phyloP scores from a whole-genome alignment of 2,888 invertebrate species.

The Caenorhabditis panamensis region DNA sequence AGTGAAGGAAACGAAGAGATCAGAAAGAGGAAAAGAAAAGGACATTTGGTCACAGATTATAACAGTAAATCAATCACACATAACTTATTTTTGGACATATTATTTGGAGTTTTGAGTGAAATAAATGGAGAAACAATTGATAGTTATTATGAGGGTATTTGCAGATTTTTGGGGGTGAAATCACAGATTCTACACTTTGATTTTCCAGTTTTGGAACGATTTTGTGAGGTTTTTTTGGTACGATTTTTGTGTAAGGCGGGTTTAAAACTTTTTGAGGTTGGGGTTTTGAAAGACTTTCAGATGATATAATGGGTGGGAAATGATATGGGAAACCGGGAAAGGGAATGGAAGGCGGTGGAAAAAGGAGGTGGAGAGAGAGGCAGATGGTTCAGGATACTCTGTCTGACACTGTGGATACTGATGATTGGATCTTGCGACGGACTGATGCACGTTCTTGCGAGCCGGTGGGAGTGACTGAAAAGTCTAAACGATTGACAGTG shows the following conservation, averaged over 20 bases:
- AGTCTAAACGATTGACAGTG: not conserved
- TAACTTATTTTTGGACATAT: constrained; percentile 14
- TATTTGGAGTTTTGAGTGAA: not conserved
- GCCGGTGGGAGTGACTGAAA: constrained; percentile 55
- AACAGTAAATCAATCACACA: constrained; percentile 4
- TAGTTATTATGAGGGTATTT: constrained; percentile 21
- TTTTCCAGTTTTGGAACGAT: constrained; percentile 39
- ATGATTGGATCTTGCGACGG: constrained; percentile 53
- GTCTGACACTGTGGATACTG: constrained; percentile 61
- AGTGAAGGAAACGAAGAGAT: constrained; percentile 24
- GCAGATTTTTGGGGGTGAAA: constrained; percentile 17
- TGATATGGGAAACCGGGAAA: not conserved
- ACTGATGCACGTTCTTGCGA: constrained; percentile 54
- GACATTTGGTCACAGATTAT: not conserved
- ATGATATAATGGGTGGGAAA: not conserved
- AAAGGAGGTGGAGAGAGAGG: not conserved
- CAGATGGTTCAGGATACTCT: not conserved
- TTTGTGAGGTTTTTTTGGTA: not conserved
- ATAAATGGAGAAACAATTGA: not conserved
- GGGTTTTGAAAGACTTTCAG: constrained; percentile 10
- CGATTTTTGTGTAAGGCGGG: constrained; percentile 11
- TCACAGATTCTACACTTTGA: constrained; percentile 58
- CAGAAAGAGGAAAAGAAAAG: constrained; percentile 15
- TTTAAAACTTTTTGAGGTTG: constrained; percentile 31
- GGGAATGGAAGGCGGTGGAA: not conserved